Evolutionary conservation across 2,113 vertebrate species (phyloP), one percentile per base, ranked within the genome.

Genomic region (Microtus pennsylvanicus): DNA sequence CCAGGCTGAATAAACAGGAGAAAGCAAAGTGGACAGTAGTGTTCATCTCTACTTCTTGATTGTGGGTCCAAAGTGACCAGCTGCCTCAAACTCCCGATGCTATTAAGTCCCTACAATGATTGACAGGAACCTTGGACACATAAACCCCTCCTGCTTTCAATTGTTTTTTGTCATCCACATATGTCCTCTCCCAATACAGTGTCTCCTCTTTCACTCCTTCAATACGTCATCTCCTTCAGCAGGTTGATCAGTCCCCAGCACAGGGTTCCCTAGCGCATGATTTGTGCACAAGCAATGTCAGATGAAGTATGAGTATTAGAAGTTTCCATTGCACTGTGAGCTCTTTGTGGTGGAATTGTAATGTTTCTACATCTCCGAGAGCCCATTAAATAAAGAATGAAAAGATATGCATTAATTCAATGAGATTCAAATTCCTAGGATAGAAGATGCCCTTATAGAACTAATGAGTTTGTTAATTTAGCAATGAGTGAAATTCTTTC

Each of bases 181-280:
- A 72, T 35, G 61, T 67, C 50, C 87, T 42, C 14, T 58, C 2
- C 21, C 50, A 38, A 24, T 28, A 21, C 16, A 33, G 50, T 33
- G 50, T 88, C 63, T 61, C 13, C 28, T 67, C 35, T 80, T 10
- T 30, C 19, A 22, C 1, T 5, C 58, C 58, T n/a, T 65, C 1
- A 69, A 30, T n/a, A 14, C 35, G 1, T 35, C 76, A 38, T 28
- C 47, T 42, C 17, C 17, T 50, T 28, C n/a, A 30, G 1, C 3
- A 3, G 58, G 22, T 50, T 61, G 24, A 14, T n/a, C 38, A 24
- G 16, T n/a, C 81, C 81, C 70, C 33, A 45, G 47, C 16, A 13
- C 9, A 13, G 35, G 13, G 26, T 24, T 28, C 28, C n/a, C 70
- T 2, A 47, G 3, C 47, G 3, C 12, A 0, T 2, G 11, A 6